These are phyloP conservation scores for Tromatobia lineatoria DNA, from an alignment of 2,888 invertebrate species.

Conservation along the genomic window DNA sequence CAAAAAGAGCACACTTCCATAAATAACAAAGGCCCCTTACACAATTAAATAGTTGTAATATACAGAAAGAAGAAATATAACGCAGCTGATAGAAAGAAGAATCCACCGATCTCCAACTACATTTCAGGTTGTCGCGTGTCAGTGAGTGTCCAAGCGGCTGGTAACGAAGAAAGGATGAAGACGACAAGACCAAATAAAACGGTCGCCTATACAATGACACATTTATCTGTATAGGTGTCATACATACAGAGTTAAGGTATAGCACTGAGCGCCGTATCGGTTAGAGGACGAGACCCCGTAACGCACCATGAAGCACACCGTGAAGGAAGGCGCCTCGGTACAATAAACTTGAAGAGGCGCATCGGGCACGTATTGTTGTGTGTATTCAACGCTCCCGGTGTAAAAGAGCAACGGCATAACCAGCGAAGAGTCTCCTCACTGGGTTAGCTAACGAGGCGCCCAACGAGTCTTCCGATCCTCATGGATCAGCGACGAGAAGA, in stretches of 20 bases:
- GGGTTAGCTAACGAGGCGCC: slow-evolving; percentile 66
- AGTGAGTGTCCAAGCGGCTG: not conserved
- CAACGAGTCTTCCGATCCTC: slow-evolving; percentile 43
- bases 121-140: not conserved
- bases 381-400: slow-evolving; percentile 1
- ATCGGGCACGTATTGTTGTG: slow-evolving; percentile 51
- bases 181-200: not conserved
- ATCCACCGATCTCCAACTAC: not conserved
- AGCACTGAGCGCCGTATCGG: slow-evolving; percentile 4
- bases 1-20: not conserved
- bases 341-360: slow-evolving; percentile 55
- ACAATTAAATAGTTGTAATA: too few species aligned
- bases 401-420: slow-evolving; percentile 44
- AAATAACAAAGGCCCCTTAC: not conserved
- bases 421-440: slow-evolving; percentile 30
- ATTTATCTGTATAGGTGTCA: not conserved
- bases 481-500: slow-evolving; percentile 14
- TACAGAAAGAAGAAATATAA: not conserved
- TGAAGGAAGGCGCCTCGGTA: slow-evolving; percentile 44
- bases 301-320: slow-evolving; percentile 44
- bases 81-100: not conserved
- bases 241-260: not conserved
- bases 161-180: not conserved
- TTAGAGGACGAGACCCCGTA: slow-evolving; percentile 20
- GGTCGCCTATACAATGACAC: slow-evolving; percentile 9